Evolutionary conservation across 1,140 invertebrate genomes (phyloP).

Genomic region (Triops longicaudatus): DNA sequence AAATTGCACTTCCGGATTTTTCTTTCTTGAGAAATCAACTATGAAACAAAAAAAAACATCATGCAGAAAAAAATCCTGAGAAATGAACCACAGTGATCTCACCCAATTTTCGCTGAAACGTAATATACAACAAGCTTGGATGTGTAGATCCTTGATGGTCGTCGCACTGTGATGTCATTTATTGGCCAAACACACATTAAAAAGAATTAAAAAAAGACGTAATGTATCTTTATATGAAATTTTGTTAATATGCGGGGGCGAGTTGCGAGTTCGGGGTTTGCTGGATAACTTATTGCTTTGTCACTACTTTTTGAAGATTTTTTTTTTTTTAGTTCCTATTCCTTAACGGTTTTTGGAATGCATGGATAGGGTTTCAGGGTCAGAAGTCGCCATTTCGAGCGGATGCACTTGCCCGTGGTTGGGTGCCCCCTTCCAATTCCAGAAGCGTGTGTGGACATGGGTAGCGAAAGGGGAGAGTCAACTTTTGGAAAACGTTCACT

Average conservation of each 20-base stretch:
- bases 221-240: background rate
- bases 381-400: slow-evolving; percentile 11
- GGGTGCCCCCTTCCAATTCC: background rate
- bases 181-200: background rate
- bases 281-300: background rate
- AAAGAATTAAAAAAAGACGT: background rate
- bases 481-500: background rate
- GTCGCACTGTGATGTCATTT: background rate
- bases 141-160: background rate
- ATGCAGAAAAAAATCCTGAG: background rate
- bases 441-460: background rate
- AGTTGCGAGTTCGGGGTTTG: background rate
- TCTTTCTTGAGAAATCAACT: background rate
- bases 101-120: background rate
- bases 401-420: background rate
- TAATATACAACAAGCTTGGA: background rate
- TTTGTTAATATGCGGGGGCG: slow-evolving; percentile 4
- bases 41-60: background rate
- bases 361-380: slow-evolving; percentile 14
- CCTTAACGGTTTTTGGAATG: background rate
- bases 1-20: background rate
- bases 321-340: background rate
- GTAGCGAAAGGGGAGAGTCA: background rate
- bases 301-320: no score
- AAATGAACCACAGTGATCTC: background rate